Evolutionary conservation across 2,888 invertebrate species (phyloP).

Genomic region (Morpho deidamia): DNA sequence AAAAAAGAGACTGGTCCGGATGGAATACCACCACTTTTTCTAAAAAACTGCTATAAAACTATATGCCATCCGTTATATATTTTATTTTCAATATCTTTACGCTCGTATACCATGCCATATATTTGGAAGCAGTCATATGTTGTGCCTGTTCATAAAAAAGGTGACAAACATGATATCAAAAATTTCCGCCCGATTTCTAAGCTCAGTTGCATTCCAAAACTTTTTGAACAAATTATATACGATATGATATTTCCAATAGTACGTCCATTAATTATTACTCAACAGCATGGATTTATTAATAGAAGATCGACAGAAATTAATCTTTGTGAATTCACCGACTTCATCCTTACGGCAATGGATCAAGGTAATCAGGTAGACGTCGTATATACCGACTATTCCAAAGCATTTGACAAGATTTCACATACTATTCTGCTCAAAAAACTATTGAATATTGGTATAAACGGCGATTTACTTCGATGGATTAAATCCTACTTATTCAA

Average conservation of each 20-base stretch:
- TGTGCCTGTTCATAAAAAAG: constrained; percentile 12
- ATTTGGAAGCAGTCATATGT: constrained; percentile 9
- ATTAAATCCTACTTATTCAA: too few relatives aligned
- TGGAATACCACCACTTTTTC: not conserved
- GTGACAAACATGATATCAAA: not conserved
- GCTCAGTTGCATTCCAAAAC: not conserved
- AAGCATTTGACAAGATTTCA: constrained; percentile 9
- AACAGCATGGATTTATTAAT: constrained; percentile 19
- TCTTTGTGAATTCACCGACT: constrained; percentile 10
- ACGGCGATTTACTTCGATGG: not conserved
- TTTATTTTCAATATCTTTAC: not conserved
- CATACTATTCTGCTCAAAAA: not conserved
- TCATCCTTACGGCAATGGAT: constrained; percentile 14
- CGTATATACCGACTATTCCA: constrained; percentile 29
- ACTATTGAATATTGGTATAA: not conserved
- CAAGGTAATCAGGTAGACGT: constrained; percentile 22
- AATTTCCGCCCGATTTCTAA: constrained; percentile 12
- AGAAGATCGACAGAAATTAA: constrained; percentile 22
- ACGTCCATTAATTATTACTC: not conserved
- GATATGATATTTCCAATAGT: not conserved
- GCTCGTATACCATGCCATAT: not conserved
- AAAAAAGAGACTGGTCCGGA: not conserved
- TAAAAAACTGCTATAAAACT: not conserved
- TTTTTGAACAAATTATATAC: constrained; percentile 5
- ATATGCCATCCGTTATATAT: not conserved